Conservation (phyloP, 2,888 invertebrate species). For the Cephus rjabovi region DNA sequence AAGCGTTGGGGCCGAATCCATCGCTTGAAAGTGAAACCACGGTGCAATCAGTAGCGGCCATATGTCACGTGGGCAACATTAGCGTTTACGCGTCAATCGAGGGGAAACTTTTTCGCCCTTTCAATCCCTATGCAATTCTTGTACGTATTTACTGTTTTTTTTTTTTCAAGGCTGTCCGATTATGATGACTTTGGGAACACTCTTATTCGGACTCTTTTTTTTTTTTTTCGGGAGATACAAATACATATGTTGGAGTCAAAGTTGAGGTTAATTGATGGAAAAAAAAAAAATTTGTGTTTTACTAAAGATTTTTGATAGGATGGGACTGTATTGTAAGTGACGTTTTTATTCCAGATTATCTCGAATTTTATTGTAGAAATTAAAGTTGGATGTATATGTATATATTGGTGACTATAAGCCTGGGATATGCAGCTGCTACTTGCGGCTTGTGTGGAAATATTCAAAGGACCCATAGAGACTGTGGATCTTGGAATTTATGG, state of each 20-base stretch:
- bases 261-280: too few relatives aligned
- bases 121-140: background rate
- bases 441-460: background rate
- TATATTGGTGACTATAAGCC: background rate
- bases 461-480: background rate
- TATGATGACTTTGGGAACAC: background rate
- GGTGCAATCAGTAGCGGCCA: conserved; percentile 52
- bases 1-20: background rate
- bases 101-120: conserved; percentile 41
- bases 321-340: too few relatives aligned
- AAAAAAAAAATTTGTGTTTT: too few relatives aligned
- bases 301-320: too few relatives aligned
- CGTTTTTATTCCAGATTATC: too few relatives aligned
- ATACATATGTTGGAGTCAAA: too few relatives aligned
- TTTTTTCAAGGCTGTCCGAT: background rate
- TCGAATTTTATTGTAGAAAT: too few relatives aligned
- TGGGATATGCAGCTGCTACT: background rate
- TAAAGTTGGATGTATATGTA: background rate
- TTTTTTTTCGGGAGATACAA: too few relatives aligned
- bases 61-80: conserved; percentile 53
- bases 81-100: conserved; percentile 48
- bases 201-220: too few relatives aligned
- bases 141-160: background rate
- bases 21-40: conserved; percentile 52
- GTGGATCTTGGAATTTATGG: background rate